Conservation (phyloP, 2,888 invertebrate species). For the Eupeodes luniger region DNA sequence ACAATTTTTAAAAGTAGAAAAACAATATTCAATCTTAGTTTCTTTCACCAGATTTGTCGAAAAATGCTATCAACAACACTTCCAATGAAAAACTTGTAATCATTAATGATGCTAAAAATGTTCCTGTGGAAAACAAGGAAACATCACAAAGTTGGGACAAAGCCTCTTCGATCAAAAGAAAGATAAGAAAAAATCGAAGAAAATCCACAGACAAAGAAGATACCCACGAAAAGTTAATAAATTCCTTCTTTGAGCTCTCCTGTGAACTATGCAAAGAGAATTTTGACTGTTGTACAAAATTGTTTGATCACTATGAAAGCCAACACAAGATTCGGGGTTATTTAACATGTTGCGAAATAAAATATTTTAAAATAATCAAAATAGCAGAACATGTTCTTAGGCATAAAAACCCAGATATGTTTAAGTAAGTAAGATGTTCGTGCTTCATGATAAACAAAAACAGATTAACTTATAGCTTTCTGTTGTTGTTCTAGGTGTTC, state of each 20-base stretch:
- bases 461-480: neutral
- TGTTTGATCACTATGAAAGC: slow-evolving; percentile 74
- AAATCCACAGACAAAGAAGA: slow-evolving; percentile 30
- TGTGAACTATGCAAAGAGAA: slow-evolving; percentile 75
- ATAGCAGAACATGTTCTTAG: slow-evolving; percentile 77
- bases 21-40: neutral
- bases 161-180: neutral
- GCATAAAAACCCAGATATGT: slow-evolving; percentile 77
- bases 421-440: slow-evolving; percentile 59
- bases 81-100: neutral
- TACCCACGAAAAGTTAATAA: slow-evolving; percentile 47
- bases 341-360: slow-evolving; percentile 76
- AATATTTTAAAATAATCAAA: slow-evolving; percentile 68
- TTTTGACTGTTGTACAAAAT: slow-evolving; percentile 46
- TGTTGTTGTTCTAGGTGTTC: slow-evolving; percentile 23
- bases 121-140: neutral
- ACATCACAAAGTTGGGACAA: neutral
- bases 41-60: neutral
- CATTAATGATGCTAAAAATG: neutral
- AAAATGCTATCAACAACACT: neutral
- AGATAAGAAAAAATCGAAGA: neutral
- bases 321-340: slow-evolving; percentile 76
- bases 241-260: slow-evolving; percentile 38
- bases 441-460: too few species aligned
- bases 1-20: too few species aligned